Evolutionary conservation across 1,140 invertebrate genomes (phyloP).

Genomic region (Potamilus streckersoni): DNA sequence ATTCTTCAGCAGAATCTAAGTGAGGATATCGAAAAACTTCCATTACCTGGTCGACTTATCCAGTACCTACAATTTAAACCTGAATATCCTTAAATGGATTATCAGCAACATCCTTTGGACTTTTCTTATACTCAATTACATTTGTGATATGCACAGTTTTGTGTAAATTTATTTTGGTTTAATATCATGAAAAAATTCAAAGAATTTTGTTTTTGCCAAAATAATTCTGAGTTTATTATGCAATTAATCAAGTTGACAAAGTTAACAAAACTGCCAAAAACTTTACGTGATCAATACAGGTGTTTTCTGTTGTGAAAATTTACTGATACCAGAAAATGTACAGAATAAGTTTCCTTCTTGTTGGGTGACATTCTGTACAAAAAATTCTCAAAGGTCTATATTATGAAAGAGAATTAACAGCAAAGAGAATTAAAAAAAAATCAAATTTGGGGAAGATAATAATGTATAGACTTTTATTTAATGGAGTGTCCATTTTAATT

Average conservation of each 20-base stretch:
- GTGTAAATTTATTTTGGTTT: not conserved
- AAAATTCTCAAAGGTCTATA: too few relatives aligned
- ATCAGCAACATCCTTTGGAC: not conserved
- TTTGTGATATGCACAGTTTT: not conserved
- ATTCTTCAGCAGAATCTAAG: constrained; percentile 59
- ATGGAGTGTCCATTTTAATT: too few relatives aligned
- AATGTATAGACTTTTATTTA: too few relatives aligned
- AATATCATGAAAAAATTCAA: not conserved
- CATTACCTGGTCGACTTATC: constrained; percentile 59
- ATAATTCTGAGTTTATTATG: not conserved
- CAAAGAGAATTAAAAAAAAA: too few relatives aligned
- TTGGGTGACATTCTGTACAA: too few relatives aligned
- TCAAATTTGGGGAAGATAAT: too few relatives aligned
- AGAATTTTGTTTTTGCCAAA: not conserved
- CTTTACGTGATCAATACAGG: too few relatives aligned
- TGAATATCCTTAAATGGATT: constrained; percentile 49
- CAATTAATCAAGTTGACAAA: not conserved
- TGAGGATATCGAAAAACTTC: constrained; percentile 54
- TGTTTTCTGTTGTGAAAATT: too few relatives aligned
- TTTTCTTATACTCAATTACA: not conserved
- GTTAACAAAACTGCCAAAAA: not conserved
- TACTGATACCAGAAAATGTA: too few relatives aligned
- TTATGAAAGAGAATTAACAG: too few relatives aligned
- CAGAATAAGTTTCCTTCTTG: too few relatives aligned
- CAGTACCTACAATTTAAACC: constrained; percentile 64